Evolutionary conservation across 2,888 invertebrate species (phyloP).

Genomic region (Mythimna lalbum): DNA sequence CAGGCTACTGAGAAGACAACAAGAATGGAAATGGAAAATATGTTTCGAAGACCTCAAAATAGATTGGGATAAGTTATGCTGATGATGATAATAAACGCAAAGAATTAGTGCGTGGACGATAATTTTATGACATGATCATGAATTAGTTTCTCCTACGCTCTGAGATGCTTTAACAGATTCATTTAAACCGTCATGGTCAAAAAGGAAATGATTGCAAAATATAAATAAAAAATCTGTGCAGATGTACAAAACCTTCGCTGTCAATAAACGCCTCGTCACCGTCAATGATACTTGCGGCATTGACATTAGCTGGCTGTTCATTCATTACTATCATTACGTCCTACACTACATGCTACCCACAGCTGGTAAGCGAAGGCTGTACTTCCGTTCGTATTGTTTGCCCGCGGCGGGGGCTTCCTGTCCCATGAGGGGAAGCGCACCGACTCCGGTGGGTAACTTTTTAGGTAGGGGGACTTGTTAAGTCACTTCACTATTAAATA

Average conservation of each 20-base stretch:
- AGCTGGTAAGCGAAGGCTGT: constrained; percentile 55
- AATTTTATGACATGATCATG: too few relatives aligned
- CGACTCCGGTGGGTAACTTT: constrained; percentile 16
- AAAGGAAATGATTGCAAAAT: background rate
- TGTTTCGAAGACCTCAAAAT: too few relatives aligned
- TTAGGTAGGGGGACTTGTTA: constrained; percentile 22
- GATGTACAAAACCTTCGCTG: constrained; percentile 25
- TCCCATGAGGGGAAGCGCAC: constrained; percentile 38
- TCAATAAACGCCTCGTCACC: constrained; percentile 24
- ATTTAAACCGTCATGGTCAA: background rate
- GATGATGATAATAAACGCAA: too few relatives aligned
- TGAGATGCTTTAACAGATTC: background rate
- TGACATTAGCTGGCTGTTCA: constrained; percentile 59
- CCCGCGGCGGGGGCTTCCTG: constrained; percentile 31
- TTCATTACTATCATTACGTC: constrained; percentile 58
- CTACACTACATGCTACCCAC: constrained; percentile 63
- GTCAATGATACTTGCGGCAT: constrained; percentile 41
- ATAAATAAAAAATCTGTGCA: background rate
- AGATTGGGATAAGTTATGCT: too few relatives aligned
- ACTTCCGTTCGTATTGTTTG: constrained; percentile 62
- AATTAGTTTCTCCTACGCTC: too few relatives aligned
- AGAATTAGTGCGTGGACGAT: too few relatives aligned
- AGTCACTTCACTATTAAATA: background rate
- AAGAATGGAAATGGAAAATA: too few relatives aligned
- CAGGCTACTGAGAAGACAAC: too few relatives aligned